Conservation (phyloP, 1,140 invertebrate species). For the Formica exsecta region DNA sequence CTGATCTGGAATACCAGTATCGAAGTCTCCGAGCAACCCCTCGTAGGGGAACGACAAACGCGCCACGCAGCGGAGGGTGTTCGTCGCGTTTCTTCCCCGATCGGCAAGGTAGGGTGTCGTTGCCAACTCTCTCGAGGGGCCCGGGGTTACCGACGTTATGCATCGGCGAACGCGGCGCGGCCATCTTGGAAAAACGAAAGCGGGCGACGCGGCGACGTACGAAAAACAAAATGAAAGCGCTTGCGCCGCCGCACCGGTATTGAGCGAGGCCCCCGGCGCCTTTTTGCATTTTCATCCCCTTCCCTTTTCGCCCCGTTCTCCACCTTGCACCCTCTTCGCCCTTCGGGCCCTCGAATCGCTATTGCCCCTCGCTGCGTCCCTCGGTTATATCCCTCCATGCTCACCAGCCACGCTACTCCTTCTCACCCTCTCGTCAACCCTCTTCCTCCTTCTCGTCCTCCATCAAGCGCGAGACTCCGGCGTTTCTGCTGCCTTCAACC, state of each 20-base stretch:
- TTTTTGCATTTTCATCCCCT: slow-evolving; percentile 81
- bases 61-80: slow-evolving; percentile 75
- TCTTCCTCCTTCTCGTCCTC: slow-evolving; percentile 58
- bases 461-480: slow-evolving; percentile 60
- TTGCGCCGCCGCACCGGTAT: slow-evolving; percentile 83
- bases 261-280: slow-evolving; percentile 82
- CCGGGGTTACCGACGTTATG: slow-evolving; percentile 77
- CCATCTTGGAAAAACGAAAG: slow-evolving; percentile 84
- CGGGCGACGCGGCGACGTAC: slow-evolving; percentile 74
- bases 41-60: slow-evolving; percentile 61
- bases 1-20: slow-evolving; percentile 53
- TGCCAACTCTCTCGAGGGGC: slow-evolving; percentile 60
- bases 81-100: slow-evolving; percentile 60
- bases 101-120: slow-evolving; percentile 78
- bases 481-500: slow-evolving; percentile 55
- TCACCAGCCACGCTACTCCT: slow-evolving; percentile 65
- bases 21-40: slow-evolving; percentile 69
- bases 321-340: slow-evolving; percentile 56
- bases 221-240: slow-evolving; percentile 86
- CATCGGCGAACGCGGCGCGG: slow-evolving; percentile 63
- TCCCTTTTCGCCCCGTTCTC: slow-evolving; percentile 63
- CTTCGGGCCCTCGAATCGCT: slow-evolving; percentile 46
- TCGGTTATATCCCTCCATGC: slow-evolving; percentile 58
- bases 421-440: slow-evolving; percentile 59
- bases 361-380: slow-evolving; percentile 58